Evolutionary conservation across 2,888 invertebrate genomes (phyloP).

Genomic region (Antitype chi): DNA sequence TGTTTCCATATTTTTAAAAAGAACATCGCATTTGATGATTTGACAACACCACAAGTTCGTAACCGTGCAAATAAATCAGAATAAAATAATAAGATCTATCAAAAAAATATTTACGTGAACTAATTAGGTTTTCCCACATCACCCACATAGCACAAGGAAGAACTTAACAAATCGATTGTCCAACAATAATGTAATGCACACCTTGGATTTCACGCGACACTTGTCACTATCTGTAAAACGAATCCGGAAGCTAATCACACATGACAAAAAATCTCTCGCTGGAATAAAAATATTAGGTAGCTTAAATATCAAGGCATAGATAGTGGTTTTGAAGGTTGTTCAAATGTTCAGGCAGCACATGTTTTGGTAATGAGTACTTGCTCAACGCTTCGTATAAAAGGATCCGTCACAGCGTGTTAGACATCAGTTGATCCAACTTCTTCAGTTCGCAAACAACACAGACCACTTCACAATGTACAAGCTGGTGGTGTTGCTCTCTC

Average conservation of each 20-base stretch:
- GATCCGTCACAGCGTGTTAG: constrained; percentile 71
- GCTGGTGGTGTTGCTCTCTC: constrained; percentile 91
- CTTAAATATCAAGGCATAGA: constrained; percentile 71
- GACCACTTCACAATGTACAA: constrained; percentile 86
- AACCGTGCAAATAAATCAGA: not conserved
- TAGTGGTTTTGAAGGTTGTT: constrained; percentile 81
- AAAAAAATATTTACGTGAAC: not conserved
- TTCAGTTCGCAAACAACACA: constrained; percentile 82
- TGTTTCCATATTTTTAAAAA: not conserved
- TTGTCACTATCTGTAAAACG: constrained; percentile 46
- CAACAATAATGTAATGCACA: constrained; percentile 26
- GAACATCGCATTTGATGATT: not conserved
- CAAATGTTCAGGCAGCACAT: constrained; percentile 76
- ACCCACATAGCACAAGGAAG: constrained; percentile 23
- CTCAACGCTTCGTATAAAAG: constrained; percentile 80
- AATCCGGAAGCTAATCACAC: constrained; percentile 67
- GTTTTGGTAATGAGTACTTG: constrained; percentile 73
- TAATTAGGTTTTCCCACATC: not conserved
- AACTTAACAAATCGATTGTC: constrained; percentile 20
- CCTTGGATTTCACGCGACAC: constrained; percentile 38
- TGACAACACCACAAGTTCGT: not conserved
- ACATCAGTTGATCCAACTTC: constrained; percentile 85
- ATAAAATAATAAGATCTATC: not conserved
- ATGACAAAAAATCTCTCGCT: constrained; percentile 67
- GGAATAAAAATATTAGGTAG: constrained; percentile 57